Conservation (phyloP, 2,888 invertebrate species). For the Saturnia japonica region DNA sequence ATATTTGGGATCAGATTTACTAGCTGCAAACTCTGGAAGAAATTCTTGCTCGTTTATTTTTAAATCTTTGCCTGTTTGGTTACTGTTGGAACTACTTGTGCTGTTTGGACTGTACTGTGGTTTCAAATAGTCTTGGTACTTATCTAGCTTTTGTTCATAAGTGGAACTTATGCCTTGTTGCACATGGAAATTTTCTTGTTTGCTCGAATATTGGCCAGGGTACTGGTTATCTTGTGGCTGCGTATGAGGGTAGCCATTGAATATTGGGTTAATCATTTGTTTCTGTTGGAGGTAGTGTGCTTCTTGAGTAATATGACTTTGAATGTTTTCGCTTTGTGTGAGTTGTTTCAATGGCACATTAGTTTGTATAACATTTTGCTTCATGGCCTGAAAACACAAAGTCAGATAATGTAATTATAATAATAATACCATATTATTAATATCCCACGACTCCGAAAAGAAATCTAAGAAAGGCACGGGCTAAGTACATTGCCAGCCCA, state of each 20-base stretch:
- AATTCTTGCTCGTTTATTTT: slow-evolving; percentile 81
- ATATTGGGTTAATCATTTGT: slow-evolving; percentile 76
- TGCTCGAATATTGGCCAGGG: slow-evolving; percentile 67
- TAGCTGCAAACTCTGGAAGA: slow-evolving; percentile 87
- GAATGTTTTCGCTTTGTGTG: slow-evolving; percentile 76
- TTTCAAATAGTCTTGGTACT: slow-evolving; percentile 76
- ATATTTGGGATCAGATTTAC: slow-evolving; percentile 94
- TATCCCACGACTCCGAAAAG: neutral
- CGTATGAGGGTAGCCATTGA: slow-evolving; percentile 68
- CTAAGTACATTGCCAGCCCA: neutral
- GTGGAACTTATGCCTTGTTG: slow-evolving; percentile 75
- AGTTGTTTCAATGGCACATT: slow-evolving; percentile 80
- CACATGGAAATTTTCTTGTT: slow-evolving; percentile 71
- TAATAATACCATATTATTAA: neutral
- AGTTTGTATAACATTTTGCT: slow-evolving; percentile 76
- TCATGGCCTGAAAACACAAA: slow-evolving; percentile 60
- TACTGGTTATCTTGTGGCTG: slow-evolving; percentile 69
- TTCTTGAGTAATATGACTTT: slow-evolving; percentile 75
- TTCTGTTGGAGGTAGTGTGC: slow-evolving; percentile 80
- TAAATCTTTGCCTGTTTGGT: slow-evolving; percentile 73
- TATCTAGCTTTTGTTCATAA: slow-evolving; percentile 76
- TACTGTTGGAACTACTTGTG: slow-evolving; percentile 76
- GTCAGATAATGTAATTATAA: neutral
- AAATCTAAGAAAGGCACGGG: too few relatives aligned
- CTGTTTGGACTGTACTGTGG: slow-evolving; percentile 82